Conservation (phyloP, 2,888 invertebrate genomes). For the Lumbricus terrestris region DNA sequence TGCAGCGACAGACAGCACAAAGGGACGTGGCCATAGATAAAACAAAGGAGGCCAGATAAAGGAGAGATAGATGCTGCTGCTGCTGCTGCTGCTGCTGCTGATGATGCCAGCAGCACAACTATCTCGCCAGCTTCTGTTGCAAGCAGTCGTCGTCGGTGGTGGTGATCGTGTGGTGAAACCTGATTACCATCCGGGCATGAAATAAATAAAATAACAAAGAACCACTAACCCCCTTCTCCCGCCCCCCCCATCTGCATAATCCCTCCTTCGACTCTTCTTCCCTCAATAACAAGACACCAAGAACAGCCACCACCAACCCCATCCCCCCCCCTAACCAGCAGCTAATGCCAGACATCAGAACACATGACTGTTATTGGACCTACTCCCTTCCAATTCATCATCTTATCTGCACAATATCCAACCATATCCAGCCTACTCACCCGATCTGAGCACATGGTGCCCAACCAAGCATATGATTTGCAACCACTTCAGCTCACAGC, state of each 20-base stretch:
- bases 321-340: neutral
- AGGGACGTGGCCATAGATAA: neutral
- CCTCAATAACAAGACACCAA: neutral
- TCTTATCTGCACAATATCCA: neutral
- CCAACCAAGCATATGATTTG: neutral
- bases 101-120: neutral
- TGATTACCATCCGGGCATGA: neutral
- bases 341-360: neutral
- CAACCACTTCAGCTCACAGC: neutral
- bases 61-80: neutral
- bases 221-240: neutral
- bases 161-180: neutral
- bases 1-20: neutral
- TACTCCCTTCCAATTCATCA: neutral
- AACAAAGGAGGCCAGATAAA: neutral
- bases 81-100: too few species aligned
- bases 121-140: neutral
- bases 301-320: neutral
- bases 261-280: neutral
- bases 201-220: neutral
- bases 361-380: neutral
- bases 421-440: neutral
- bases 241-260: neutral
- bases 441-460: neutral
- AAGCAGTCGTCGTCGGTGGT: too few species aligned